phyloP scores from a whole-genome alignment of 2,113 vertebrate genomes.

The Psephotus haematonotus region DNA sequence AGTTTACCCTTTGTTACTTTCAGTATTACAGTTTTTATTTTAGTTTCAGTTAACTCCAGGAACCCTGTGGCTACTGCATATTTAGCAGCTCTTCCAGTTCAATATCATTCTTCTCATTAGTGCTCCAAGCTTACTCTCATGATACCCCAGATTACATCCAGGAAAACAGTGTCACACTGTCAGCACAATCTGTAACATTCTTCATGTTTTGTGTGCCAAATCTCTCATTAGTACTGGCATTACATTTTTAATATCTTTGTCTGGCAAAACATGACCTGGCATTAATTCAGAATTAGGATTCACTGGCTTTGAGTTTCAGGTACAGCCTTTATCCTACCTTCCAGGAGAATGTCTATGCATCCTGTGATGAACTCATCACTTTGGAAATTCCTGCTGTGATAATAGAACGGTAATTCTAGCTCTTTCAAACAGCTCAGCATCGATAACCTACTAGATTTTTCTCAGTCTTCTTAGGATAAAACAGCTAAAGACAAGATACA shows the following conservation, averaged over 20 bases:
- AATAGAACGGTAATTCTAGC: constrained; percentile 45
- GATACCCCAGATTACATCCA: constrained; percentile 69
- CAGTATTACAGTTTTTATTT: constrained; percentile 15
- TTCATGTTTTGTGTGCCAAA: constrained; percentile 39
- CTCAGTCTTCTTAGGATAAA: constrained; percentile 37
- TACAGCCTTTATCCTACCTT: constrained; percentile 46
- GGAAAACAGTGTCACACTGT: constrained; percentile 66
- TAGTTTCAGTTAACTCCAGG: constrained; percentile 50
- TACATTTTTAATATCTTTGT: constrained; percentile 67
- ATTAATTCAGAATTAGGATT: constrained; percentile 8
- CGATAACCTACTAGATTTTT: constrained; percentile 36
- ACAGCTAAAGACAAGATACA: constrained; percentile 5
- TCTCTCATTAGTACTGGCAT: constrained; percentile 25
- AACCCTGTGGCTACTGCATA: constrained; percentile 67
- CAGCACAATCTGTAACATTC: constrained; percentile 59
- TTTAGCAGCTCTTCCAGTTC: constrained; percentile 67
- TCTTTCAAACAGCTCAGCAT: constrained; percentile 11
- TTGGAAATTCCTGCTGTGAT: constrained; percentile 55
- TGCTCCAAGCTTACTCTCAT: constrained; percentile 60
- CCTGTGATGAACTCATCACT: constrained; percentile 36
- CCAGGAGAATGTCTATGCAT: constrained; percentile 27
- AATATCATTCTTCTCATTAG: constrained; percentile 64
- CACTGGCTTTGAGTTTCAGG: constrained; percentile 47
- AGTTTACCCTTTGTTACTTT: constrained; percentile 44
- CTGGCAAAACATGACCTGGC: constrained; percentile 59